Base-by-base conservation (phyloP, 1,140 invertebrate species). In the Pteromalus puparum region DNA sequence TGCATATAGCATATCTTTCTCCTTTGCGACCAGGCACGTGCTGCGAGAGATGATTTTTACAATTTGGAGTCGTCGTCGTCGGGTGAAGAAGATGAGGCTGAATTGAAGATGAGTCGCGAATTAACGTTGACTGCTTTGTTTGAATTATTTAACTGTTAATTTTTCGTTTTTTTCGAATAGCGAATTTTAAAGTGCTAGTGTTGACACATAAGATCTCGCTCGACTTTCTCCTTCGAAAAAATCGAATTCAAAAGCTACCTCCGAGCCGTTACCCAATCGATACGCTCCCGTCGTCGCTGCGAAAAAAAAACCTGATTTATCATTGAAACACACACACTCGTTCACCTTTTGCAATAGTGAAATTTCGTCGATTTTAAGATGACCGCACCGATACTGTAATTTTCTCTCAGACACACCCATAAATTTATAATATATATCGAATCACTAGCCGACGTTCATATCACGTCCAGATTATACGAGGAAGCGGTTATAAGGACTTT, bases 281-380 rank as follows among this genome's bases (percentile, higher is more conserved):
- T 7, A 65, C 34, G 46, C 24, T 24, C 18, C 74, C 28, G 2
- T 10, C 2, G 6, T 7, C 9, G 80, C 24, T 6, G 18, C n/a
- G 53, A 61, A 67, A 38, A 67, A 38, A 61, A 72, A 73, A 15
- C n/a, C n/a, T n/a, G 21, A 82, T 61, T 81, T 74, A 81, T 61
- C 12, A 46, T 46, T 12, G 42, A 53, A 53, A 21, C 13, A 53
- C 6, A 30, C 1, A 34, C 30, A 34, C 30, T 53, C 48, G 13
- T 0, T 53, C 15, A 15, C 1, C 26, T n/a, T 73, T 73, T 70
- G 42, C 2, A 53, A 61, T 53, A 1, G 28, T 3, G 46, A 73
- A 70, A 73, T 73, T 70, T 28, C 65, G 5, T 81, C 61, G 6
- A 78, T 67, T 67, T 15, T 13, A 53, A 53, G 48, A 53, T 53